These are phyloP conservation scores for Promerops cafer DNA, from an alignment of 2,113 vertebrate genomes.

Conservation along the genomic window DNA sequence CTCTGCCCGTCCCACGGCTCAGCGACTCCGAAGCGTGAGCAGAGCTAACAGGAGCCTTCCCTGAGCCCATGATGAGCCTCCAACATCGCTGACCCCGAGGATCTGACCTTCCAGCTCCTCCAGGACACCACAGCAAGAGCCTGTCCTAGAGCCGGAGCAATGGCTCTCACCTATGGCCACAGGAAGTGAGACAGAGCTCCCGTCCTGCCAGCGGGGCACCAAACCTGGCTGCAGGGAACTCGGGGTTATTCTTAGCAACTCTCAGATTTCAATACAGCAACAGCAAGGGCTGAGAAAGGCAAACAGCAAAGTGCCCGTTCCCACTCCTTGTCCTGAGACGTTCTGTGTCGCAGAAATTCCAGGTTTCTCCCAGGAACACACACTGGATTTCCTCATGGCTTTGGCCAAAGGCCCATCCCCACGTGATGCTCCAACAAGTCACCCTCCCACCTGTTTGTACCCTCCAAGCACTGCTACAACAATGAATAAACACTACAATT, in stretches of 20 bases:
- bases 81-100: not conserved
- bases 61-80: conserved; percentile 32
- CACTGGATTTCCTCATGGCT: not conserved
- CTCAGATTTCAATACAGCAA: conserved; percentile 73
- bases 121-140: not conserved
- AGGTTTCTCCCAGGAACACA: not conserved
- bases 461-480: not conserved
- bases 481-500: not conserved
- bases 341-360: not conserved
- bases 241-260: conserved; percentile 76
- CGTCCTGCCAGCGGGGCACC: conserved; percentile 27
- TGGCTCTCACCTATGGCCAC: conserved; percentile 11
- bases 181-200: conserved; percentile 9
- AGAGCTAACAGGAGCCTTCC: conserved; percentile 19
- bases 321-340: not conserved
- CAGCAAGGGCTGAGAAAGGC: conserved; percentile 51
- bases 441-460: not conserved
- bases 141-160: not conserved
- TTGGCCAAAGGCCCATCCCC: not conserved
- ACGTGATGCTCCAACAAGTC: not conserved
- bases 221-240: conserved; percentile 58
- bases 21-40: not conserved
- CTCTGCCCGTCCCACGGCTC: conserved; percentile 43
- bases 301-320: conserved; percentile 21
- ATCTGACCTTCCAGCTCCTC: not conserved